phyloP scores from a whole-genome alignment of 2,113 vertebrate species.

The Butastur rufipennis region DNA sequence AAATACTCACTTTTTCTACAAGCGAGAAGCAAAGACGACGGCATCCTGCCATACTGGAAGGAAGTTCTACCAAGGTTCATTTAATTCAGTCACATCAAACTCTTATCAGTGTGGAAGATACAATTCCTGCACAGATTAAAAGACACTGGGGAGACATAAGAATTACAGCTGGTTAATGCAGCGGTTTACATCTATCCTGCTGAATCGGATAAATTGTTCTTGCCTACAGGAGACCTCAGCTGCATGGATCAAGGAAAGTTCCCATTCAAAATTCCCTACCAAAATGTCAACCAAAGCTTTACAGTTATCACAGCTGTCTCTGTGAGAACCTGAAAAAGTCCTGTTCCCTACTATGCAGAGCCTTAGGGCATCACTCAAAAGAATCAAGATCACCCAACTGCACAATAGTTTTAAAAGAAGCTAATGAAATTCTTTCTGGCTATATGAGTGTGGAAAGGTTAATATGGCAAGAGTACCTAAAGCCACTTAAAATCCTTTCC shows the following conservation, averaged over 20 bases:
- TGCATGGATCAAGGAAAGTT: not conserved
- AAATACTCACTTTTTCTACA: not conserved
- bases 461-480: not conserved
- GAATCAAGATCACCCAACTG: not conserved
- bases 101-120: not conserved
- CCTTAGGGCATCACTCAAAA: not conserved
- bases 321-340: not conserved
- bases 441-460: not conserved
- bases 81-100: not conserved
- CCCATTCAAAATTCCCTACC: not conserved
- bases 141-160: not conserved
- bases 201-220: not conserved
- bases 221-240: not conserved
- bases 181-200: not conserved
- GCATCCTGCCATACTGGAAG: not conserved
- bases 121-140: not conserved
- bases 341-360: not conserved
- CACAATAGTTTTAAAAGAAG: not conserved
- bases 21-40: not conserved
- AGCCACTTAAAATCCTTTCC: not conserved
- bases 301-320: not conserved
- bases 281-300: not conserved
- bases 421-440: not conserved
- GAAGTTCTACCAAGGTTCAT: not conserved
- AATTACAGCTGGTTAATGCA: not conserved